Conservation (phyloP, 1,140 invertebrate genomes). For the Aporrectodea caliginosa region DNA sequence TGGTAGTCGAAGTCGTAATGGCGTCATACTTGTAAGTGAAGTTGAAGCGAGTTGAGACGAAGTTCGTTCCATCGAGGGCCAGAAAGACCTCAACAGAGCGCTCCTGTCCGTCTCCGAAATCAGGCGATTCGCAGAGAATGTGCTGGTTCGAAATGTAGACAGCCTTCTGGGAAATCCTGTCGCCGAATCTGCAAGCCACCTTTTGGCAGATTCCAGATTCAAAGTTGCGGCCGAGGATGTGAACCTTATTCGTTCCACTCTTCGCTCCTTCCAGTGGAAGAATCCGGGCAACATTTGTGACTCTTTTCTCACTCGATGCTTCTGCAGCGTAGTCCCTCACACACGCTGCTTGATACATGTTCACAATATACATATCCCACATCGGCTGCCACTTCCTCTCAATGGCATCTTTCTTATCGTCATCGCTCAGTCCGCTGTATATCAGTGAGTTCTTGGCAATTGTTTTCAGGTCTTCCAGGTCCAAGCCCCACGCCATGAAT, state of each 20-base stretch:
- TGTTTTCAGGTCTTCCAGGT: slow-evolving; percentile 37
- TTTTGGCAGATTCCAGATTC: slow-evolving; percentile 33
- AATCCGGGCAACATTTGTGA: slow-evolving; percentile 10
- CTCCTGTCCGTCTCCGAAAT: neutral
- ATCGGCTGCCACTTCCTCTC: slow-evolving; percentile 36
- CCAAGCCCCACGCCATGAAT: slow-evolving; percentile 41
- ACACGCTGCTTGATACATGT: slow-evolving; percentile 36
- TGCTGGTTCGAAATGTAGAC: slow-evolving; percentile 33
- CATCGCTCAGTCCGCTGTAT: slow-evolving; percentile 36
- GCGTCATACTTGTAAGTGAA: slow-evolving; percentile 1
- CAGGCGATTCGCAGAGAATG: slow-evolving; percentile 7
- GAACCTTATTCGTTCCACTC: slow-evolving; percentile 18
- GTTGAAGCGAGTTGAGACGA: neutral
- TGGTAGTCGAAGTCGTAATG: no score
- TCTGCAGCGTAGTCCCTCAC: neutral
- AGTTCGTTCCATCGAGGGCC: slow-evolving; percentile 8
- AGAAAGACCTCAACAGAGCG: slow-evolving; percentile 10
- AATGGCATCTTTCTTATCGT: slow-evolving; percentile 34
- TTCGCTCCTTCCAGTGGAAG: slow-evolving; percentile 25
- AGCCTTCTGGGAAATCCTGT: neutral
- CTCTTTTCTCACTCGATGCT: neutral
- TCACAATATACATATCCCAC: slow-evolving; percentile 36
- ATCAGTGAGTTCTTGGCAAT: slow-evolving; percentile 39
- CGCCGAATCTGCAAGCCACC: slow-evolving; percentile 35
- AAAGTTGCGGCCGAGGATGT: slow-evolving; percentile 37